Percentiles rank a stretch among this genome's conserved stretches.
Evolutionary conservation across 2,888 invertebrate species (phyloP).

Genomic region (Pediacus dermestoides): DNA sequence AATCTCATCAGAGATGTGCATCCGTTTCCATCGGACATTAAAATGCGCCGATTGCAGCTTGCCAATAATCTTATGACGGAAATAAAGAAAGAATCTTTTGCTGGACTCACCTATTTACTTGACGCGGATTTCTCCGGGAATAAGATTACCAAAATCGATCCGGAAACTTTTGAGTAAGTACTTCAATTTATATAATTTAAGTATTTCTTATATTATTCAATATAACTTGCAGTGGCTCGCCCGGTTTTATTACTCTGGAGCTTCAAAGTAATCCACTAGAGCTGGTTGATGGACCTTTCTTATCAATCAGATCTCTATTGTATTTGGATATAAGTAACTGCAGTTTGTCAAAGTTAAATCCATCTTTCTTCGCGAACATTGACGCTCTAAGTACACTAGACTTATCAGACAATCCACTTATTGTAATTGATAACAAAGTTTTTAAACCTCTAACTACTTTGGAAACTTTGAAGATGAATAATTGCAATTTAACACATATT

Average conservation of each 20-base stretch:
- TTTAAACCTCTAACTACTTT: constrained; percentile 64
- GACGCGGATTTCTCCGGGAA: constrained; percentile 69
- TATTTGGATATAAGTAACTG: constrained; percentile 67
- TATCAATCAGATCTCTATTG: constrained; percentile 62
- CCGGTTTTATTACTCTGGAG: constrained; percentile 66
- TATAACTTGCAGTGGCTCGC: constrained; percentile 57
- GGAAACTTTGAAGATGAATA: constrained; percentile 62
- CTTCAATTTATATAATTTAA: background rate
- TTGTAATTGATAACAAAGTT: constrained; percentile 55
- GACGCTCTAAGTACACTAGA: constrained; percentile 66
- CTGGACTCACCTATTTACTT: constrained; percentile 63
- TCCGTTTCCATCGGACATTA: constrained; percentile 65
- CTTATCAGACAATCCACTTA: constrained; percentile 64
- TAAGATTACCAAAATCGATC: constrained; percentile 60
- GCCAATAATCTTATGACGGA: constrained; percentile 63
- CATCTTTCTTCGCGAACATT: constrained; percentile 64
- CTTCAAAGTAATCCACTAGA: constrained; percentile 65
- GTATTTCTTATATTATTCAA: no score
- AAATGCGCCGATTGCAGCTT: constrained; percentile 65
- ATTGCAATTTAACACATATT: constrained; percentile 60
- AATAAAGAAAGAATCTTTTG: constrained; percentile 60
- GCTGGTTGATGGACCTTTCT: constrained; percentile 61
- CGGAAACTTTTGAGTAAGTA: constrained; percentile 62
- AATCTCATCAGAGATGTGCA: constrained; percentile 60
- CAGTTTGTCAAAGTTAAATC: constrained; percentile 57